Evolutionary conservation across 2,888 invertebrate species (phyloP), one percentile per base, ranked within the genome.

Genomic region (Lepas anatifera): DNA sequence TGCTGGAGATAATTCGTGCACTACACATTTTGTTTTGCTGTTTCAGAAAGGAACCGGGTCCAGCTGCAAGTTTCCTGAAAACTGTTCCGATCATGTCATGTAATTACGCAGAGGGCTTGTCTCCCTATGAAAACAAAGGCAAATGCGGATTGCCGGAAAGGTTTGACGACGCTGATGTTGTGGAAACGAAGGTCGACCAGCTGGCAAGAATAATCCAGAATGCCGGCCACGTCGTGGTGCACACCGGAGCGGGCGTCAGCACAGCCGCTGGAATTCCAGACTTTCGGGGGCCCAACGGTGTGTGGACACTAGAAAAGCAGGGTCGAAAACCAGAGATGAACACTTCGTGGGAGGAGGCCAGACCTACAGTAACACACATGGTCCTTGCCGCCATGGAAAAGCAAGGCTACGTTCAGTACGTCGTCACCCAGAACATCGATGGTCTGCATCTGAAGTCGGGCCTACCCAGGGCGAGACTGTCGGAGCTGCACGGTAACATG

Each of bases 401-500:
- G 76, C 77, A 82, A 78, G 87, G 86, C 58, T 84, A 84, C 79
- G 83, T 95, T 0, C 89, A 94, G 74, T 95, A 89, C 78, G 85
- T 99, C 43, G 85, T 99, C 32, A 95, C 95, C 77, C 98, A 99
- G 81, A 99, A 99, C 81, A 96, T 99, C 75, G 99, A 99, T 83
- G 98, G 98, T 0, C 83, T 99, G 68, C 98, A 99, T 81, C 81
- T 97, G 69, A 87, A 91, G 76, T 95, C 95, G 11, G 97, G 97
- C 6, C 81, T 98, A 72, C 83, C 86, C 0, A 84, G 95, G 72
- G 85, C 88, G 75, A 82, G 87, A 77, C 81, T 99, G 72, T 87
- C 96, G 16, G 98, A 99, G 81, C 83, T 99, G 67, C 99, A 99
- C 83, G 99, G 99, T 2, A 97, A 99, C 80, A 96, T 99, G 90